Conservation (phyloP, 2,888 invertebrate species). For the Epinotia demarniana region DNA sequence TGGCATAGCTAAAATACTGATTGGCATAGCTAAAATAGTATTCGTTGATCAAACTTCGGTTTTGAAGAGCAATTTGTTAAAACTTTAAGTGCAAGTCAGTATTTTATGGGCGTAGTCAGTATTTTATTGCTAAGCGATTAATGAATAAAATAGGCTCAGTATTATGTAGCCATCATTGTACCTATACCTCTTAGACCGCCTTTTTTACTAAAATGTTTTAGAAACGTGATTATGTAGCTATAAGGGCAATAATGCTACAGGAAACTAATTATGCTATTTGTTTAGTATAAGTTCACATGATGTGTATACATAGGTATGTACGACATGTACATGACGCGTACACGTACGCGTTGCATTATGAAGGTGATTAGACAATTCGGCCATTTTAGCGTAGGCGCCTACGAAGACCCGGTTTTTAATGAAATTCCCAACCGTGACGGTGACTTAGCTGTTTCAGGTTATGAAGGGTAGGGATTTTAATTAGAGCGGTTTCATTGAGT, state of each 20-base stretch:
- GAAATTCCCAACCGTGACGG: slow-evolving; percentile 17
- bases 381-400: slow-evolving; percentile 1
- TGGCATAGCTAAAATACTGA: too few relatives aligned
- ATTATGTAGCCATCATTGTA: too few relatives aligned
- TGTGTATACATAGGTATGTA: not conserved
- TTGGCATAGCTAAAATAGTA: too few relatives aligned
- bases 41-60: too few relatives aligned
- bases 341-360: not conserved
- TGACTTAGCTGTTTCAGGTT: slow-evolving; percentile 26
- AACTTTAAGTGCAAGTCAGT: too few relatives aligned
- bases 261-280: not conserved
- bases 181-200: too few relatives aligned
- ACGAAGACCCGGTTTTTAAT: slow-evolving; percentile 11
- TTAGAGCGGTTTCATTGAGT: not conserved
- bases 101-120: too few relatives aligned
- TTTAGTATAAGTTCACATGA: not conserved
- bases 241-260: not conserved
- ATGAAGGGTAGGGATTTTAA: slow-evolving; percentile 23
- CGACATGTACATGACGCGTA: not conserved
- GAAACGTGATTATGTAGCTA: not conserved
- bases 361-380: not conserved
- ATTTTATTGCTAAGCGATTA: too few relatives aligned
- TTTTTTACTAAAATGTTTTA: not conserved
- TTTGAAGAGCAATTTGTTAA: too few relatives aligned
- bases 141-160: too few relatives aligned